phyloP scores from a whole-genome alignment of 1,140 invertebrate genomes.

The Anastrepha ludens region DNA sequence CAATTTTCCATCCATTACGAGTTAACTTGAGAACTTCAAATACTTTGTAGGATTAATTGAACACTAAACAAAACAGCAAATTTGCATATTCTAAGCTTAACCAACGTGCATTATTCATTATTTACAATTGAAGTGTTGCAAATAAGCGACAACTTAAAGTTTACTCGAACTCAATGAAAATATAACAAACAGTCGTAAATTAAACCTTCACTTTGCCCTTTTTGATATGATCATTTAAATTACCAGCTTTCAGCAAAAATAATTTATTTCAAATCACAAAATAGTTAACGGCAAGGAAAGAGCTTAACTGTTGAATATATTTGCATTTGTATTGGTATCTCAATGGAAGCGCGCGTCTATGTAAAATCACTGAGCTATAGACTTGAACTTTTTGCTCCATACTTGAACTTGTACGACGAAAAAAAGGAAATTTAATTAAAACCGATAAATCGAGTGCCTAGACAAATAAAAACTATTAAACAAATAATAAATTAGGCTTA shows the following conservation, averaged over 20 bases:
- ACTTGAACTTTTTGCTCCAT: no score
- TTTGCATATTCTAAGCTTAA: neutral
- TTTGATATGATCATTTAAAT: constrained; percentile 12
- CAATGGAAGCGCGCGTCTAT: neutral
- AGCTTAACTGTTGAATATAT: neutral
- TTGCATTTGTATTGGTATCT: neutral
- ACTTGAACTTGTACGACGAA: no score
- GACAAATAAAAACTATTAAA: no score
- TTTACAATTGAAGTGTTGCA: neutral
- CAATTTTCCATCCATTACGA: neutral
- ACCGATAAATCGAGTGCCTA: no score
- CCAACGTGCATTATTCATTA: constrained; percentile 8
- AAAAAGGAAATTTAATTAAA: no score
- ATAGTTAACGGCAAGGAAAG: neutral
- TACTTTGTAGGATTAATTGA: neutral
- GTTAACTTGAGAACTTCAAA: neutral
- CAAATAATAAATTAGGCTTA: no score
- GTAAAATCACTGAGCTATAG: no score
- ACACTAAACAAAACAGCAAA: neutral
- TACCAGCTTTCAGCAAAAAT: neutral
- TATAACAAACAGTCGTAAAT: constrained; percentile 22
- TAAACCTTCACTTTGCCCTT: constrained; percentile 1
- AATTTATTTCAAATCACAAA: constrained; percentile 37
- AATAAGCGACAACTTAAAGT: neutral
- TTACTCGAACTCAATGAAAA: neutral